A percentile compares a stretch with the other conserved stretches of the same genome.
These are phyloP conservation scores for Apamea anceps DNA, from an alignment of 2,888 invertebrate genomes.

Conservation along the genomic window DNA sequence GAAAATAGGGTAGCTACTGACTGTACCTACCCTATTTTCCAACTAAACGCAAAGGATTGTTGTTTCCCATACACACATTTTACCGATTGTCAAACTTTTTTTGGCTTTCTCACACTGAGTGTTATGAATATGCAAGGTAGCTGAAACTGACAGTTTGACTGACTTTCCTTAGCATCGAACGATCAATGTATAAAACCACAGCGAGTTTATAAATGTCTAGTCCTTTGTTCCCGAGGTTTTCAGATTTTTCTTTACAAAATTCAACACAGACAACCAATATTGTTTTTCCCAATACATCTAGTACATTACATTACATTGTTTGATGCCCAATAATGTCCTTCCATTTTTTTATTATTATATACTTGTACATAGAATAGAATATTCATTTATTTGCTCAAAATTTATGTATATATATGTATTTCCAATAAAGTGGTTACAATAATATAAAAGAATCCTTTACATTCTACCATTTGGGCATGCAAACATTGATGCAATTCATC, in stretches of 20 bases:
- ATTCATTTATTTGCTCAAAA: too few species aligned
- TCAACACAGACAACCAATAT: background rate
- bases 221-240: slow-evolving; percentile 17
- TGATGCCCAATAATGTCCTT: too few species aligned
- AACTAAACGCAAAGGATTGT: slow-evolving; percentile 18
- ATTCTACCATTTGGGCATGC: too few species aligned
- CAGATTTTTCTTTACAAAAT: background rate
- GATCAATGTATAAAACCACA: background rate
- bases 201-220: background rate
- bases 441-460: too few species aligned
- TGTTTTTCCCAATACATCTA: background rate
- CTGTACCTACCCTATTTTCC: background rate
- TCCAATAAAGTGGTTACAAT: too few species aligned
- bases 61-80: slow-evolving; percentile 27
- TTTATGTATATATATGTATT: too few species aligned
- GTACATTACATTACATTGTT: background rate
- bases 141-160: slow-evolving; percentile 41
- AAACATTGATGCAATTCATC: too few species aligned
- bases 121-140: slow-evolving; percentile 18
- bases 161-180: slow-evolving; percentile 11
- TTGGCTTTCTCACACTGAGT: slow-evolving; percentile 6
- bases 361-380: background rate
- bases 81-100: slow-evolving; percentile 13
- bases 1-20: background rate
- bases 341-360: too few species aligned